Conservation (phyloP, 2,797 vertebrate genomes). For the Cephalopachus bancanus region DNA sequence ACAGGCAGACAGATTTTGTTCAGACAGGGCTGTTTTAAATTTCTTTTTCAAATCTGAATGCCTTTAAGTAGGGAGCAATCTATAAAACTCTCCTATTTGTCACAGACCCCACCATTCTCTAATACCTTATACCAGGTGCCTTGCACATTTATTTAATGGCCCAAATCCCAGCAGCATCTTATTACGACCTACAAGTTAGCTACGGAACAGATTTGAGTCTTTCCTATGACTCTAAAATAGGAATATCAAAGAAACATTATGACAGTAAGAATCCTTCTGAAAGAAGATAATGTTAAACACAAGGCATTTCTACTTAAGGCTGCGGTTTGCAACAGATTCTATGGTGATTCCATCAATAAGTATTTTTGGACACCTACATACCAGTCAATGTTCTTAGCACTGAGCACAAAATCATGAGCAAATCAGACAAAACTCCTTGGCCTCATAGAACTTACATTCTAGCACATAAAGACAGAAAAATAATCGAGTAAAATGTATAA, state of each 20-base stretch:
- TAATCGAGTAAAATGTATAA: not conserved
- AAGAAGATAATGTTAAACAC: not conserved
- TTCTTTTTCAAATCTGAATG: not conserved
- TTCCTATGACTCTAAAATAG: slow-evolving; percentile 16
- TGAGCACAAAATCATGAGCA: not conserved
- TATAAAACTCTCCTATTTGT: not conserved
- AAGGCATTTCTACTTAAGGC: not conserved
- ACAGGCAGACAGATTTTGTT: not conserved
- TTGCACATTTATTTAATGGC: not conserved
- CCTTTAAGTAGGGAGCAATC: not conserved
- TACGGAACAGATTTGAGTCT: not conserved
- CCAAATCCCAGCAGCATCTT: not conserved
- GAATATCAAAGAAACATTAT: slow-evolving; percentile 9
- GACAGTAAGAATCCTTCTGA: not conserved
- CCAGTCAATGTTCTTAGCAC: not conserved
- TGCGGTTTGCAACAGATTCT: not conserved
- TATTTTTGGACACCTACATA: not conserved
- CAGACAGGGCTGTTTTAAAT: not conserved
- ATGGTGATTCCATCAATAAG: not conserved
- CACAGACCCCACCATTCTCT: not conserved
- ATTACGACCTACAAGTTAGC: not conserved
- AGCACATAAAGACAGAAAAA: not conserved
- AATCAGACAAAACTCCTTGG: not conserved
- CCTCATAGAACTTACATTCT: not conserved
- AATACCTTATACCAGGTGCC: not conserved